These are phyloP conservation scores for Gambelia wislizenii DNA, from an alignment of 2,797 vertebrate genomes.

Conservation along the genomic window DNA sequence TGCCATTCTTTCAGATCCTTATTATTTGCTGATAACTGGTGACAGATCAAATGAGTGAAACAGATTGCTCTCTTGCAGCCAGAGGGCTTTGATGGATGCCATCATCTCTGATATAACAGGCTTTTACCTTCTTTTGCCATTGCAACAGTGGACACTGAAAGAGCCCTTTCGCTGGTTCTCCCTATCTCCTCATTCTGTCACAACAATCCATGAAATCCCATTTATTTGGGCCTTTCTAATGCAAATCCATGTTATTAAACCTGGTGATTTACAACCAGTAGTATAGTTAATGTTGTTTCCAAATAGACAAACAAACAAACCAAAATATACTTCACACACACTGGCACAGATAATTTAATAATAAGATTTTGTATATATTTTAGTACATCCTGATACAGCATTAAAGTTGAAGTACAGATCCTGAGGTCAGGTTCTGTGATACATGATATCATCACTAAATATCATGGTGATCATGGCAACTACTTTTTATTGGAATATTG, in stretches of 20 bases:
- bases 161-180: not conserved
- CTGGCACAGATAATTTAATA: not conserved
- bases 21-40: slow-evolving; percentile 25
- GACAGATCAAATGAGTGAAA: slow-evolving; percentile 26
- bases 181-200: slow-evolving; percentile 11
- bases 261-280: not conserved
- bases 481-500: not conserved
- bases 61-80: not conserved
- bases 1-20: not conserved
- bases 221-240: slow-evolving; percentile 32
- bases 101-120: slow-evolving; percentile 17
- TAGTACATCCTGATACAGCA: not conserved
- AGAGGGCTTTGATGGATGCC: slow-evolving; percentile 23
- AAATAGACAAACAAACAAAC: not conserved
- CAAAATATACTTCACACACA: not conserved
- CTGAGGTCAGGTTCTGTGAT: not conserved
- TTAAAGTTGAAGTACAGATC: not conserved
- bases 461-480: not conserved
- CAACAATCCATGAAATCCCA: slow-evolving; percentile 19
- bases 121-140: not conserved
- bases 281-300: not conserved
- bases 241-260: slow-evolving; percentile 10
- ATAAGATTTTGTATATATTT: not conserved
- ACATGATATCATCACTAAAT: not conserved
- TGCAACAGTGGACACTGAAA: not conserved